Conservation (phyloP, 92 coral and sea anemone species). For the Zoanthus sansibaricus region DNA sequence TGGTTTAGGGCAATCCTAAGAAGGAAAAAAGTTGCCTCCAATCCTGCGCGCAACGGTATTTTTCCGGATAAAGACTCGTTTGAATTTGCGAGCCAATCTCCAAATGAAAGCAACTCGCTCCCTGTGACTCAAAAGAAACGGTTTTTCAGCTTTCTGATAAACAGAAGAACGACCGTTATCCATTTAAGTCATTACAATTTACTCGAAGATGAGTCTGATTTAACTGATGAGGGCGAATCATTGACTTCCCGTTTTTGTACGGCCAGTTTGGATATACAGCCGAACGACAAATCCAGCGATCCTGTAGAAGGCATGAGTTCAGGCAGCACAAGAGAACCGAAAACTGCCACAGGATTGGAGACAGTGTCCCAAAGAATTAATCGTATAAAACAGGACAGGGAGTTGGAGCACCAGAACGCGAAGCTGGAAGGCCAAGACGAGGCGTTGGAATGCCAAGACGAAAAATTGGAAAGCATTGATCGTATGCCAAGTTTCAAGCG, state of each 20-base stretch:
- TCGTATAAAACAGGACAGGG: background rate
- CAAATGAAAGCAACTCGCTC: background rate
- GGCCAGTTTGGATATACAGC: background rate
- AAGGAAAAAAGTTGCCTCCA: conserved; percentile 31
- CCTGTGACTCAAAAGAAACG: background rate
- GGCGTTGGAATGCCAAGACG: no score
- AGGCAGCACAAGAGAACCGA: background rate
- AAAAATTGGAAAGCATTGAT: no score
- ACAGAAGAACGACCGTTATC: background rate
- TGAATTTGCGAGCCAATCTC: background rate
- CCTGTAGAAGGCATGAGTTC: background rate
- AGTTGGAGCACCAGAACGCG: background rate
- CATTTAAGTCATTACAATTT: background rate
- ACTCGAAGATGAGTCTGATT: background rate
- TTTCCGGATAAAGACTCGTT: background rate
- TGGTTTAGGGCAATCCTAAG: conserved; percentile 17
- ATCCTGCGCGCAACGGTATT: background rate
- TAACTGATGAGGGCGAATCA: background rate
- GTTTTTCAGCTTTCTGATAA: background rate
- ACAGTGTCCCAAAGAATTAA: conserved; percentile 14
- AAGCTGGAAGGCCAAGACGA: no score
- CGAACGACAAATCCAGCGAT: background rate
- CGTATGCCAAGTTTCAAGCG: no score
- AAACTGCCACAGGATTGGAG: background rate
- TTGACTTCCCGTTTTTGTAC: no score